Evolutionary conservation across 1,140 invertebrate species (phyloP).

Genomic region (Paraescarpia echinospica): DNA sequence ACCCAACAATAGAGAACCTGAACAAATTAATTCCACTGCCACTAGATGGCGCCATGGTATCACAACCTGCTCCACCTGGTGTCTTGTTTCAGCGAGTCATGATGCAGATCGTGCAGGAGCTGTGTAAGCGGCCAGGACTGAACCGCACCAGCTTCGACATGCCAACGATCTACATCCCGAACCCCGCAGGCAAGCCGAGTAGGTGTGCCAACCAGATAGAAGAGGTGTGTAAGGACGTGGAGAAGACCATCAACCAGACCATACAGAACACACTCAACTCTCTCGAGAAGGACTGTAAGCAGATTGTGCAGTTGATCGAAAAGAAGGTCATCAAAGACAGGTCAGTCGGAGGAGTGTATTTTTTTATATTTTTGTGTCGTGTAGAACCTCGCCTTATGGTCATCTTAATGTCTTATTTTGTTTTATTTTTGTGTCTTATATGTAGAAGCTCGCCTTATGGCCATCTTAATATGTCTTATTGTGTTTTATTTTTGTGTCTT

Average conservation of each 20-base stretch:
- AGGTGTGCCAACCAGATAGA: conserved; percentile 43
- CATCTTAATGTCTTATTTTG: too few relatives aligned
- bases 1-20: not conserved
- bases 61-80: not conserved
- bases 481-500: too few relatives aligned
- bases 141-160: conserved; percentile 68
- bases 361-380: not conserved
- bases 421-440: too few relatives aligned
- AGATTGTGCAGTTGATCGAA: conserved; percentile 59
- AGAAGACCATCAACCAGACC: conserved; percentile 66
- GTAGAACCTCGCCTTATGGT: not conserved
- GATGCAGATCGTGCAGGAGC: conserved; percentile 70
- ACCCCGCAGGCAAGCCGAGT: conserved; percentile 59
- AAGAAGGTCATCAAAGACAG: conserved; percentile 59
- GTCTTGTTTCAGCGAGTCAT: conserved; percentile 61
- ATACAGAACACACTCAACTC: conserved; percentile 67
- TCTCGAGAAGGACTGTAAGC: conserved; percentile 64
- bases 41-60: not conserved
- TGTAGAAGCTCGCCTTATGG: too few relatives aligned
- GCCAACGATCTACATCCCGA: conserved; percentile 68
- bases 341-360: conserved; percentile 29
- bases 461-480: too few relatives aligned
- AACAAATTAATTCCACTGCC: not conserved
- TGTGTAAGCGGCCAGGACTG: conserved; percentile 66
- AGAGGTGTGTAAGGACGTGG: conserved; percentile 65